Conservation (phyloP, 2,113 vertebrate genomes). For the Pelvicachromis taeniatus region DNA sequence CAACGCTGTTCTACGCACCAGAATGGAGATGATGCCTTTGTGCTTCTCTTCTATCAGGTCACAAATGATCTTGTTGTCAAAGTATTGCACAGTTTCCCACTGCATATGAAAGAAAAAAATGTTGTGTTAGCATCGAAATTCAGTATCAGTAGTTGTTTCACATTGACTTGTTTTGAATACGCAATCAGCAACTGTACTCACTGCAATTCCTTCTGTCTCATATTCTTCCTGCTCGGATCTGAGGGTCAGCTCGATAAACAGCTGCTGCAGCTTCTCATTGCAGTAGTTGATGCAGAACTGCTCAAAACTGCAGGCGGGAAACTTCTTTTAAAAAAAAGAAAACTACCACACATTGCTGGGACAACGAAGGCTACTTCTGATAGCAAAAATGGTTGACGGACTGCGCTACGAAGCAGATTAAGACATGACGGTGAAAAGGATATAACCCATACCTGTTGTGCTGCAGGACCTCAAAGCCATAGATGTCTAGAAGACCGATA, state of each 20-base stretch:
- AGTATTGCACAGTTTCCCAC: conserved; percentile 97
- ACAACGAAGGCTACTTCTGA: neutral
- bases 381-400: neutral
- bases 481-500: conserved; percentile 93
- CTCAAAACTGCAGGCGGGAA: conserved; percentile 81
- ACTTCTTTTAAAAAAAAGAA: neutral
- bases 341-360: neutral
- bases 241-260: conserved; percentile 94
- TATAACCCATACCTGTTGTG: conserved; percentile 82
- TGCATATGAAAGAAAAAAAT: conserved; percentile 29
- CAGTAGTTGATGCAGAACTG: conserved; percentile 99
- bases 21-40: conserved; percentile 95
- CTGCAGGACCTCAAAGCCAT: conserved; percentile 97
- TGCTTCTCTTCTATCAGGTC: conserved; percentile 97
- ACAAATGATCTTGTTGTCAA: conserved; percentile 98
- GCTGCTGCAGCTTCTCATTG: conserved; percentile 97
- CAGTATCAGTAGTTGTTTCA: neutral
- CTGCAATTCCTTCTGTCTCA: conserved; percentile 89
- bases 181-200: conserved; percentile 46
- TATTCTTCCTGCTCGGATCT: conserved; percentile 97
- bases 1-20: conserved; percentile 72
- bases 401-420: neutral
- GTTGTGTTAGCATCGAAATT: neutral
- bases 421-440: neutral
- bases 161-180: neutral